Evolutionary conservation across 2,888 invertebrate genomes (phyloP).

Genomic region (Andrena bicolor): DNA sequence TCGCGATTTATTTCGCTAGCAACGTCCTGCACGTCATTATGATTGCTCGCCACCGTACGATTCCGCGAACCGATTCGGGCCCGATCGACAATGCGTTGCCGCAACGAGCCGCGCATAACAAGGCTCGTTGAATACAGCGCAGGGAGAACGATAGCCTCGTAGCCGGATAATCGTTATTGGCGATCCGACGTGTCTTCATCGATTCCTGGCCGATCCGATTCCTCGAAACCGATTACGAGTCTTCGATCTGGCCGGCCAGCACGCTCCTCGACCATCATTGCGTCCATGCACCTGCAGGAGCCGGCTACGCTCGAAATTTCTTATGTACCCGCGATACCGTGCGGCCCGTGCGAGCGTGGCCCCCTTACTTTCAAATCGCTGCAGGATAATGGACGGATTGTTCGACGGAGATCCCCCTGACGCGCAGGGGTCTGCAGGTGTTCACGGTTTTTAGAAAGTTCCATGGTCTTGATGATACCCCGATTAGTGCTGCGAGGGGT

Average conservation of each 20-base stretch:
- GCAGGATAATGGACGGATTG: conserved; percentile 17
- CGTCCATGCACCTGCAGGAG: conserved; percentile 51
- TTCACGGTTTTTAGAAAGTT: too few relatives aligned
- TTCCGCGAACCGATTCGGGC: conserved; percentile 67
- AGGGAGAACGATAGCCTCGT: conserved; percentile 51
- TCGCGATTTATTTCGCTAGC: conserved; percentile 42
- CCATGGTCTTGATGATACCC: too few relatives aligned
- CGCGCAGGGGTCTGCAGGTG: not conserved
- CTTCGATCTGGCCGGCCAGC: conserved; percentile 35
- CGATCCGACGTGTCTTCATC: conserved; percentile 73
- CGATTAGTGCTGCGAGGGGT: too few relatives aligned
- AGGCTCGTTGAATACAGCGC: conserved; percentile 61
- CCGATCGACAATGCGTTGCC: conserved; percentile 61
- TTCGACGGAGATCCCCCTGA: conserved; percentile 4
- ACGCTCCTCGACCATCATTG: conserved; percentile 30
- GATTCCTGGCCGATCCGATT: conserved; percentile 65
- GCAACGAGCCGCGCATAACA: conserved; percentile 62
- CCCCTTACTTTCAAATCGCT: conserved; percentile 31
- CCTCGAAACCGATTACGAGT: conserved; percentile 69
- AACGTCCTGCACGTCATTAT: conserved; percentile 38
- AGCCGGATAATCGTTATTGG: conserved; percentile 71
- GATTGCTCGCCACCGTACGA: conserved; percentile 45
- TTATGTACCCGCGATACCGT: conserved; percentile 18
- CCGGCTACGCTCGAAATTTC: conserved; percentile 43
- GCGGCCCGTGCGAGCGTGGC: not conserved